These are phyloP conservation scores for Platalea minor DNA, from an alignment of 2,797 vertebrate genomes.

Conservation along the genomic window DNA sequence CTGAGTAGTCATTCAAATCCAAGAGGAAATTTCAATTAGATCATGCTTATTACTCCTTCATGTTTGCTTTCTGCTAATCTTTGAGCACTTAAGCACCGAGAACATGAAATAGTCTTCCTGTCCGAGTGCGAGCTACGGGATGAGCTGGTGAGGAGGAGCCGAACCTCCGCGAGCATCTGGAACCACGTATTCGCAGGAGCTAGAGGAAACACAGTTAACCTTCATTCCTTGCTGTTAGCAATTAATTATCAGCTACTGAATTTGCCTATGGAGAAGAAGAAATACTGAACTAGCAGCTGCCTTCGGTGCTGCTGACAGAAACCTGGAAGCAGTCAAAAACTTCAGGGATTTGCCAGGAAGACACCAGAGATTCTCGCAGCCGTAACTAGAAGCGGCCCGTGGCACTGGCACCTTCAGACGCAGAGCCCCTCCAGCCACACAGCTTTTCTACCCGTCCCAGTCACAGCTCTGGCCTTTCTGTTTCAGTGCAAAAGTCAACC, in stretches of 20 bases:
- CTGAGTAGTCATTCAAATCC: conserved; percentile 1
- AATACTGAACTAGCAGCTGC: neutral
- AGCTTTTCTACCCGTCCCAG: fast-evolving
- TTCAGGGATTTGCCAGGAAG: neutral
- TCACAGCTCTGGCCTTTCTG: neutral
- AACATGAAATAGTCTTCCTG: fast-evolving
- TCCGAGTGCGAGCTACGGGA: neutral
- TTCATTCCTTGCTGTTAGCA: fast-evolving
- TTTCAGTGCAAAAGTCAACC: neutral
- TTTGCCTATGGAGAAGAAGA: neutral
- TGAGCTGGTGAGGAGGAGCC: neutral
- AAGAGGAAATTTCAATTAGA: neutral
- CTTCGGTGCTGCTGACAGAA: neutral
- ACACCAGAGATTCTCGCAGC: fast-evolving
- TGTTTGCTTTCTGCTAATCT: neutral
- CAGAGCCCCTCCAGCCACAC: fast-evolving
- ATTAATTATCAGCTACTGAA: neutral
- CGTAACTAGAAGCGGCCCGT: fast-evolving
- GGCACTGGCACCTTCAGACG: neutral
- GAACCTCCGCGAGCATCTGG: neutral
- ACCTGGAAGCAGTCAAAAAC: neutral
- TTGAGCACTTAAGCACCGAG: neutral
- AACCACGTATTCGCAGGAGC: fast-evolving
- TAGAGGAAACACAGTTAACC: fast-evolving
- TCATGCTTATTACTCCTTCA: neutral